phyloP scores from a whole-genome alignment of 2,888 invertebrate genomes.

The Acanthosepion pharaonis region DNA sequence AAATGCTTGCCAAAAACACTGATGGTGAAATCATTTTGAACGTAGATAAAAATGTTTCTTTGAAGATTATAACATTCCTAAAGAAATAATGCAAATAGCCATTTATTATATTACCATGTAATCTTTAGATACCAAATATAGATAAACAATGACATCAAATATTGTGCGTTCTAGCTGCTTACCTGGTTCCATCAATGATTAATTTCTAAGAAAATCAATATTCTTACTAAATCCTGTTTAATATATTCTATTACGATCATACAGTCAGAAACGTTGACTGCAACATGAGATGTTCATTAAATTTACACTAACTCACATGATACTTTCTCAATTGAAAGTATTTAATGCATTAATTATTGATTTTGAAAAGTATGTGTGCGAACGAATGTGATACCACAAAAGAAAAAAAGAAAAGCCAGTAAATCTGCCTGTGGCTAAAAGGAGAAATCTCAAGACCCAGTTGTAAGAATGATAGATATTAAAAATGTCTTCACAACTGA shows the following conservation, averaged over 20 bases:
- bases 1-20: neutral
- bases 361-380: neutral
- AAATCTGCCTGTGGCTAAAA: neutral
- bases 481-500: neutral
- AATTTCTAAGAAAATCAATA: constrained; percentile 22
- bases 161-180: neutral
- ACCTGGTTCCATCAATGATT: constrained; percentile 33
- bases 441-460: neutral
- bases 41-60: neutral
- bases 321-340: neutral
- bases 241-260: neutral
- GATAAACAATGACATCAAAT: neutral
- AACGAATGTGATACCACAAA: neutral
- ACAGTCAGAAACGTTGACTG: neutral
- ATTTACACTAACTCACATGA: constrained; percentile 9
- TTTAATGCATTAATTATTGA: constrained; percentile 17
- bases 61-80: neutral
- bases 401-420: neutral
- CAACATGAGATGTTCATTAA: neutral
- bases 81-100: neutral
- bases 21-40: neutral
- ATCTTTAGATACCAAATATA: neutral
- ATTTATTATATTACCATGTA: neutral
- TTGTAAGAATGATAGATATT: neutral
- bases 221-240: constrained; percentile 17